These are phyloP conservation scores for Cichladusa arquata DNA, from an alignment of 2,113 vertebrate genomes.

Conservation along the genomic window DNA sequence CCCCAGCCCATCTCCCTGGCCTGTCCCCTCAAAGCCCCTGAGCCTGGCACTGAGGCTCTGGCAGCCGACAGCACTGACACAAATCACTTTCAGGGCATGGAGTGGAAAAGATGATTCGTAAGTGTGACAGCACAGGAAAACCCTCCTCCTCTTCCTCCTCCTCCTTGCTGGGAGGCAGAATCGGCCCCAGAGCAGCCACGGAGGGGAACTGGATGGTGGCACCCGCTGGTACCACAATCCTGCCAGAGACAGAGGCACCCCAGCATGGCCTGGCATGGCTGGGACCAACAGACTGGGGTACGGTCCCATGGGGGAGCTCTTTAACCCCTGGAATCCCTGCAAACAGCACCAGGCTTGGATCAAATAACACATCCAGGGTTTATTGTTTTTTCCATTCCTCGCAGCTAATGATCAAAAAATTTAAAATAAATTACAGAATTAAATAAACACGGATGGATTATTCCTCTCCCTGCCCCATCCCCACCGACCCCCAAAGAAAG, in stretches of 20 bases:
- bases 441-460: slow-evolving; percentile 73
- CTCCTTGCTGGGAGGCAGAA: background rate
- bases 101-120: slow-evolving; percentile 38
- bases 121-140: background rate
- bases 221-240: fast-evolving
- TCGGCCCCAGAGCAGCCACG: fast-evolving
- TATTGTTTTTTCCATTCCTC: slow-evolving; percentile 73
- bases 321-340: background rate
- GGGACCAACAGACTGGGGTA: background rate
- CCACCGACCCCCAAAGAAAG: background rate
- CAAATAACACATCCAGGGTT: slow-evolving; percentile 70
- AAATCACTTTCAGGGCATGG: background rate
- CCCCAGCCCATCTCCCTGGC: background rate
- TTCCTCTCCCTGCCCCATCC: background rate
- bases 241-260: background rate
- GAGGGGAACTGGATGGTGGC: background rate
- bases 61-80: fast-evolving
- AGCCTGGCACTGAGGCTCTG: background rate
- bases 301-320: background rate
- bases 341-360: slow-evolving; percentile 10
- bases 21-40: background rate
- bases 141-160: background rate
- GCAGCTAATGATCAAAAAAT: slow-evolving; percentile 67
- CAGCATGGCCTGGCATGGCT: background rate
- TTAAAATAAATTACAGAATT: slow-evolving; percentile 83